Evolutionary conservation across 2,888 invertebrate species (phyloP), one percentile per base, ranked within the genome.

Genomic region (Thalpophila matura): DNA sequence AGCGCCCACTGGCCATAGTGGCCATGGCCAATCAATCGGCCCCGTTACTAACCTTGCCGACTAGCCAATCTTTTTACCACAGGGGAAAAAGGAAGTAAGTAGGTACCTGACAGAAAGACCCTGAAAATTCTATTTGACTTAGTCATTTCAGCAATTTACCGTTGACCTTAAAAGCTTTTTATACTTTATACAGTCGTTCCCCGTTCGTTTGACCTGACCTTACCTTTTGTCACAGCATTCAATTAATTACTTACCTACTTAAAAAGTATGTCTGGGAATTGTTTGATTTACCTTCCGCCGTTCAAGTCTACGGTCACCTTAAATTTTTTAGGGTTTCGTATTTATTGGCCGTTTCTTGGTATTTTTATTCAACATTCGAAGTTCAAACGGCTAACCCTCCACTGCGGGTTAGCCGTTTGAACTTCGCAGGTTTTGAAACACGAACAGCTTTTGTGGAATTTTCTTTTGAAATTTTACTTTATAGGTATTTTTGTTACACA

Each of bases 161-260:
- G 45, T 7, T 65, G 66, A 12, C 72, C 64, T 63, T 54, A 27
- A 20, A 35, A 53, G 35, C 20, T 46, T 69, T 65, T 60, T 54
- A 40, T 40, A 37, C 14, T n/a, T n/a, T 6, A 26, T 9, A 9
- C n/a, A 27, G 12, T 43, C 18, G 31, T 60, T 57, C 45, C 50
- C 42, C 50, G 33, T 16, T 35, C 18, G 27, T 45, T 42, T 51
- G 60, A 62, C 55, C 66, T 64, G 61, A 58, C 77, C 73, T 80
- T 65, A 43, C 24, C 12, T 56, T 68, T 73, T 70, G 54, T 73
- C 42, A 62, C 43, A 40, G 9, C 24, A 47, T 68, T 51, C 31
- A 53, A 51, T 57, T 40, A 53, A n/a, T n/a, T n/a, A n/a, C n/a
- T n/a, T n/a, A n/a, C n/a, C n/a, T n/a, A n/a, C n/a, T n/a, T n/a